phyloP scores from a whole-genome alignment of 2,888 invertebrate genomes.

The Tuberolachnus salignus region DNA sequence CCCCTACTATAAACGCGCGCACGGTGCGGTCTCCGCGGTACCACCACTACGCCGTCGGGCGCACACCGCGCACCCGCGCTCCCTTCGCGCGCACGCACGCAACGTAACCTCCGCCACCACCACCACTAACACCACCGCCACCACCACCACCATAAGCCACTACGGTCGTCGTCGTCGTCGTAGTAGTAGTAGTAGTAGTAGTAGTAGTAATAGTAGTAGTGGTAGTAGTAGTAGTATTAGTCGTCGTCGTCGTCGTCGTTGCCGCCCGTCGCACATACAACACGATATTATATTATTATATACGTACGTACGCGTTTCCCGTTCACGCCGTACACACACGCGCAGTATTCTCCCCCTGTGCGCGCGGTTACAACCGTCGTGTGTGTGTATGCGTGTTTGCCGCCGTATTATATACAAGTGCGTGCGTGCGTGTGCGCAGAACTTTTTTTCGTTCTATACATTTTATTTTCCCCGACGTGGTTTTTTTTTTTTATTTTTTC shows the following conservation, averaged over 20 bases:
- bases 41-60: constrained; percentile 26
- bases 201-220: neutral
- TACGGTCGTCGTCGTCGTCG: no score
- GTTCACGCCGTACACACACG: constrained; percentile 24
- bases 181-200: no score
- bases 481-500: no score
- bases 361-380: constrained; percentile 1
- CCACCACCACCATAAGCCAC: no score
- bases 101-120: neutral
- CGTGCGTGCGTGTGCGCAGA: constrained; percentile 22
- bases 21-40: neutral
- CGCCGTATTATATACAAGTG: neutral
- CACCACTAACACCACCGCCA: no score
- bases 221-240: neutral
- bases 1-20: constrained; percentile 14
- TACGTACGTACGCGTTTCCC: constrained; percentile 49
- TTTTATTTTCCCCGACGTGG: neutral
- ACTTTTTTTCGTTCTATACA: neutral
- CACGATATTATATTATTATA: constrained; percentile 8
- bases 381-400: no score
- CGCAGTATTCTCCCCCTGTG: constrained; percentile 21
- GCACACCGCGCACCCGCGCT: constrained; percentile 23
- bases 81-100: neutral
- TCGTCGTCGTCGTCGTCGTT: constrained; percentile 5
- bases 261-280: constrained; percentile 2